Base-by-base conservation (phyloP, 2,113 vertebrate species). In the Pampusana beccarii region DNA sequence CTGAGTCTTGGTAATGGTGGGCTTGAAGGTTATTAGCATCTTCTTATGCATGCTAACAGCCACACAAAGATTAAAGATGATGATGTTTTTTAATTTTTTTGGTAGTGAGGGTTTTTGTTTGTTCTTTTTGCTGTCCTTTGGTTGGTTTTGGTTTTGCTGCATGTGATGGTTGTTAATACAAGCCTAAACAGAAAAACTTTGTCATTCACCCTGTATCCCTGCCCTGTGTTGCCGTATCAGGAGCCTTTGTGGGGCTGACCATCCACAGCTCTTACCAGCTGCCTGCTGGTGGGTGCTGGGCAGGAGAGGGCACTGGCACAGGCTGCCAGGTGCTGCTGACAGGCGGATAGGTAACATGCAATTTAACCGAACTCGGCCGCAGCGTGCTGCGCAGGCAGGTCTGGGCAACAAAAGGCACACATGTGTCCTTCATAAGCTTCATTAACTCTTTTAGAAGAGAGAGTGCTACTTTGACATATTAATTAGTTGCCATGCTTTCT, bases 381-480 rank as follows among this genome's bases (percentile, higher is more conserved):
- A 8, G 24, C 12, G 17, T 24, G 79, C 96, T 84, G 61, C 69
- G 86, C 65, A 44, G 92, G 93, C 80, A 95, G 82, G 51, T 54
- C 81, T 80, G 83, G 5, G 1, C 65, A 74, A 57, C 92, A 97
- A 84, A 97, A 97, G 96, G 75, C 95, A 92, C 95, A 91, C 96
- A 34, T 62, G 95, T 90, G 92, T 96, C 92, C 91, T 94, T 91
- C 23, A 36, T 71, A 95, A 97, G 97, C 94, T 96, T 97, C 97
- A 96, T 97, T 97, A 98, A 92, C 95, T 98, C 96, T 80, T 97
- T 95, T 96, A 96, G 97, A 97, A 85, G 60, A 78, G 69, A 67
- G 79, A 60, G 70, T 88, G 95, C 97, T 97, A 54, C 94, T 97
- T 96, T 98, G 98, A 98, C 98, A 97, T 97, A 96, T 97, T 98